Base-by-base conservation (phyloP, 2,797 vertebrate species). In the Selene dorsalis region DNA sequence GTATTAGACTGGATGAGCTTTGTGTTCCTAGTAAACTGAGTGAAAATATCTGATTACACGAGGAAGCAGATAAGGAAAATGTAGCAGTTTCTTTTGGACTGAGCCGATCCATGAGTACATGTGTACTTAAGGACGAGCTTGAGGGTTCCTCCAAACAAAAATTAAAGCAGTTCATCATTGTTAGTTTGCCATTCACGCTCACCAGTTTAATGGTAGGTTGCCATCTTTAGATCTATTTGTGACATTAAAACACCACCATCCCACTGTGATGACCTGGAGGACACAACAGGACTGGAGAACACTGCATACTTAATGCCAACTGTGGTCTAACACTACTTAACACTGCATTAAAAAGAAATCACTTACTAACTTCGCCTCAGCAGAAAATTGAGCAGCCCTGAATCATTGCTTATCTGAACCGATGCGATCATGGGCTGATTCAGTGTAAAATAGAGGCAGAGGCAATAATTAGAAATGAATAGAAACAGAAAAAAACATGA, bases 361-460 rank as follows among this genome's bases (percentile, higher is more conserved):
- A 65, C 69, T 73, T 58, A 61, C 43, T 57, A 0, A 1, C 14
- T 75, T 71, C 57, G 41, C 62, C 64, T 80, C 56, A 0, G 43
- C 30, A 14, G 47, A 79, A 71, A 67, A 73, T 14, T 38, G 18
- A 43, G 48, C 63, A 70, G 6, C 69, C 63, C 69, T 79, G 47
- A 67, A 80, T 65, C 63, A 14, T 4, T 8, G 32, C 48, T 32
- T 30, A 63, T 77, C 63, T 50, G 47, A 66, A 50, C 28, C 47
- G 47, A 69, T 30, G 68, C 55, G 48, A 50, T 79, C 59, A 57
- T 11, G 22, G 78, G 12, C 45, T 2, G 56, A 76, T 52, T 52
- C 30, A 20, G 16, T 43, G 20, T 58, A 50, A 79, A 84, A 85
- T 22, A n/a, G 56, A 83, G 81, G 81, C n/a, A 45, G 39, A 79